Base-by-base conservation (phyloP, 2,888 invertebrate genomes). In the Aethes cnicana region DNA sequence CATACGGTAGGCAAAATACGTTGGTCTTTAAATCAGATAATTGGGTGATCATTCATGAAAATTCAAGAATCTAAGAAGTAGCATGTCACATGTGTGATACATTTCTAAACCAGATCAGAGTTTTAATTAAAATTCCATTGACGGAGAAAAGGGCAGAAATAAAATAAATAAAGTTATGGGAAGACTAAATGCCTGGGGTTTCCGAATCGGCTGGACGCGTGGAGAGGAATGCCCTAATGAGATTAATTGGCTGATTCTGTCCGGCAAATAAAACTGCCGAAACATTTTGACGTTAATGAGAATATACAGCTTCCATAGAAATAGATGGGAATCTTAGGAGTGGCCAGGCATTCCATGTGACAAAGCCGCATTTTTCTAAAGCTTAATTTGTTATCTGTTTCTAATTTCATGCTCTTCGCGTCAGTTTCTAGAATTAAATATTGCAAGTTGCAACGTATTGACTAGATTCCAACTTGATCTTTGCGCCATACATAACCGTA, bases 71-170 rank as follows among this genome's bases (percentile, higher is more conserved):
- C n/a, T n/a, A n/a, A n/a, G n/a, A n/a, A n/a, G n/a, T 12, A 28
- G 11, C 35, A 25, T 26, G 33, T 35, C 26, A 42, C 33, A 42
- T 48, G 17, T 20, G 21, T 37, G 44, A 28, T 46, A 39, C 41
- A 39, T 37, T 44, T 32, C 12, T 26, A 12, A 21, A 39, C 39
- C 18, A 32, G 16, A 6, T 36, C 62, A 67, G 61, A 62, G 58
- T 50, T 59, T 77, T 82, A 81, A 85, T 87, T 86, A 88, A 87
- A 81, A 87, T 87, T 79, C 87, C 80, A 60, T 71, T 70, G 74
- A 59, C 75, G 72, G 71, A 68, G 73, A 66, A 57, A 64, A 59
- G 61, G 58, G 26, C 37, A 35, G 20, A 26, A 44, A 46, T 39
- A 35, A 53, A 52, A 30, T 48, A 42, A 55, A 57, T 35, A 47